A percentile compares a stretch with the other conserved stretches of the same genome.
These are phyloP conservation scores for Drymodes brunneopygia DNA, from an alignment of 2,113 vertebrate genomes.

Conservation along the genomic window DNA sequence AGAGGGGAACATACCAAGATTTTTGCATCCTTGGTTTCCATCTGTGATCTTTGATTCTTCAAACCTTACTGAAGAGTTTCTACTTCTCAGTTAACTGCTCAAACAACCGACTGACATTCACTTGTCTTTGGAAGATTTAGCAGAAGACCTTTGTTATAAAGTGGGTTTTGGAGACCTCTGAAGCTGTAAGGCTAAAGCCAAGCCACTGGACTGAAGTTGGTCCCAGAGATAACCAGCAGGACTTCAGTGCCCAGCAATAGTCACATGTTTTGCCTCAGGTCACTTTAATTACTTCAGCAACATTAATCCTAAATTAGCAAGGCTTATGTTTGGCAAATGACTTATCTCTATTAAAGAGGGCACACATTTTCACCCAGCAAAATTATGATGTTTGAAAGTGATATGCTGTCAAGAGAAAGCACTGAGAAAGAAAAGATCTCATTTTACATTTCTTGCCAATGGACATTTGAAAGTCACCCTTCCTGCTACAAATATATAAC, in stretches of 20 bases:
- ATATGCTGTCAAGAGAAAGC: constrained; percentile 4
- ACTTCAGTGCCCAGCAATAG: background rate
- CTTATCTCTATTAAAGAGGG: constrained; percentile 12
- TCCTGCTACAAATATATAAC: background rate
- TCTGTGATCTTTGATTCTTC: background rate
- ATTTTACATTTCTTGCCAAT: background rate
- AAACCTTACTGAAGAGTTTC: background rate
- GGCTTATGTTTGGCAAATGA: background rate
- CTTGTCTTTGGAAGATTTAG: constrained; percentile 11
- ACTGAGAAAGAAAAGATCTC: background rate
- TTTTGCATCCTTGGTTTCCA: background rate
- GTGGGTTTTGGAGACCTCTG: constrained; percentile 5
- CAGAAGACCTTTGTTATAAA: background rate
- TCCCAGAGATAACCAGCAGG: background rate
- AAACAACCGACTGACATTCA: background rate
- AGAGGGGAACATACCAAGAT: rapidly evolving
- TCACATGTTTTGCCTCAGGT: constrained; percentile 15
- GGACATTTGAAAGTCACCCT: constrained; percentile 23
- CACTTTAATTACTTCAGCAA: constrained; percentile 53
- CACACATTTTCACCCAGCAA: background rate
- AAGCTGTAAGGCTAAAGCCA: background rate
- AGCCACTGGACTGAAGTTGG: background rate
- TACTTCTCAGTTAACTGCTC: background rate
- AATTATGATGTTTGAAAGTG: constrained; percentile 20
- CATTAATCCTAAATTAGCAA: constrained; percentile 58